Evolutionary conservation across 2,113 vertebrate genomes (phyloP).

Genomic region (Colistium nudipinnis): DNA sequence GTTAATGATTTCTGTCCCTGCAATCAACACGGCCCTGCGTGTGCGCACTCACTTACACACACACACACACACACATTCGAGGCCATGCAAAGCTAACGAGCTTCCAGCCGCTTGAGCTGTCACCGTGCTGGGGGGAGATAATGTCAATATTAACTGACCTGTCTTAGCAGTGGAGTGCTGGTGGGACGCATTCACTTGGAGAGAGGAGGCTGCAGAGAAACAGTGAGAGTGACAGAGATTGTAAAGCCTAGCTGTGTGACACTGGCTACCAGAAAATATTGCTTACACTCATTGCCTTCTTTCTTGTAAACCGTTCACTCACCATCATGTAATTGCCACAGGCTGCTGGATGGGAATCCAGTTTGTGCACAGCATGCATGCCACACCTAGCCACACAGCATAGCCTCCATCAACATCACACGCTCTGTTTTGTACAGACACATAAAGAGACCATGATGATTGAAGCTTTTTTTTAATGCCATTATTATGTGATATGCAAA

Average conservation of each 20-base stretch:
- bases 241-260: constrained; percentile 44
- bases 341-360: constrained; percentile 42
- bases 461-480: constrained; percentile 4
- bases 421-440: constrained; percentile 1
- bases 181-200: constrained; percentile 44
- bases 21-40: constrained; percentile 33
- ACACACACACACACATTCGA: constrained; percentile 8
- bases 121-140: constrained; percentile 57
- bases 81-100: constrained; percentile 66
- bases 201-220: constrained; percentile 43
- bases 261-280: constrained; percentile 40
- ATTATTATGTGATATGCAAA: background rate
- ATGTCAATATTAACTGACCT: constrained; percentile 80
- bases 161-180: constrained; percentile 54
- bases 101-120: constrained; percentile 71
- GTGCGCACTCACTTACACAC: background rate
- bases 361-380: constrained; percentile 7
- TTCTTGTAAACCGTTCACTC: constrained; percentile 28
- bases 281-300: constrained; percentile 25
- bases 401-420: constrained; percentile 15
- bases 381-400: constrained; percentile 21
- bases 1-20: constrained; percentile 66
- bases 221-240: constrained; percentile 6
- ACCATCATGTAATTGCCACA: constrained; percentile 25
- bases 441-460: background rate